Conservation (phyloP, 2,888 invertebrate genomes). For the Timema cristinae region DNA sequence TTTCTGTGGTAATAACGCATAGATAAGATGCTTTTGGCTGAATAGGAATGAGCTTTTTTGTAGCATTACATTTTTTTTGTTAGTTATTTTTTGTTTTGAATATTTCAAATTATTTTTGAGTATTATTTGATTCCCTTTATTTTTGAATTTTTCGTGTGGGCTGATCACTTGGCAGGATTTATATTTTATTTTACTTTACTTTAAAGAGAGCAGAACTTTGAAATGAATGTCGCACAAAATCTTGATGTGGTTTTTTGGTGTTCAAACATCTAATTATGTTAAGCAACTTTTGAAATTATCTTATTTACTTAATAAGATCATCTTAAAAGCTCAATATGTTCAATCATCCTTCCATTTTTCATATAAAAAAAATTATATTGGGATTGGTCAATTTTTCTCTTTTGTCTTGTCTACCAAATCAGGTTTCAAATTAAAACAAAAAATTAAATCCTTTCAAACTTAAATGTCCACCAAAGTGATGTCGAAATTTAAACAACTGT, state of each 20-base stretch:
- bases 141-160: slow-evolving; percentile 25
- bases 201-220: slow-evolving; percentile 26
- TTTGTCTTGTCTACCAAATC: no score
- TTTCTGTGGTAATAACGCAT: no score
- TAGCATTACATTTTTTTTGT: slow-evolving; percentile 12
- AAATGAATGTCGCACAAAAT: slow-evolving; percentile 28
- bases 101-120: slow-evolving; percentile 16
- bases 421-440: no score
- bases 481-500: no score
- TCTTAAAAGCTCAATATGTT: no score
- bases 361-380: no score
- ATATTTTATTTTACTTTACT: slow-evolving; percentile 5
- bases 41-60: slow-evolving; percentile 19
- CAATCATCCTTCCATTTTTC: no score
- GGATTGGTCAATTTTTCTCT: no score
- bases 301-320: no score
- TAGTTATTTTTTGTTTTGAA: slow-evolving; percentile 9
- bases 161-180: slow-evolving; percentile 26
- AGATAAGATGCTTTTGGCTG: background rate
- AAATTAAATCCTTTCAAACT: no score
- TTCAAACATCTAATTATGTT: slow-evolving; percentile 21
- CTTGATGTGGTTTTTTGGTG: slow-evolving; percentile 29
- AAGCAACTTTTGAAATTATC: slow-evolving; percentile 20
- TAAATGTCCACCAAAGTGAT: no score
- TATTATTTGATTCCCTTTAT: slow-evolving; percentile 18